Evolutionary conservation across 2,797 vertebrate genomes (phyloP), one percentile per base, ranked within the genome.

Genomic region (Anomalospiza imberbis): DNA sequence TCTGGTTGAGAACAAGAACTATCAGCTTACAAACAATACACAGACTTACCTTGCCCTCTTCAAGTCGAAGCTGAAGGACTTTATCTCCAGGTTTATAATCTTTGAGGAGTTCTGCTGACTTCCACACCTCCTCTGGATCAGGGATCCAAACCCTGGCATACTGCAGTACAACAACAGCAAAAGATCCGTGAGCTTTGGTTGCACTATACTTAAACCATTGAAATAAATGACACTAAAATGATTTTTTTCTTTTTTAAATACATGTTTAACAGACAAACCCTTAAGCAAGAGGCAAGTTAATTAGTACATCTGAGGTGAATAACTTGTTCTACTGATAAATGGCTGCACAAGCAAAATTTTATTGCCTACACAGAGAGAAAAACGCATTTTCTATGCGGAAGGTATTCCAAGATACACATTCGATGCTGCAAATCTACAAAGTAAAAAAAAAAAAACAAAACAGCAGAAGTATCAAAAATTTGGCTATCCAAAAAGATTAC

Each of bases 81-180:
- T 97, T 94, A 82, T 99, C 98, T 72, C 98, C 99, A 92, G 98
- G 98, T 94, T 98, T 99, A 97, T 99, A 99, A 97, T 99, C 99
- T 97, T 99, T 99, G 32, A 97, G 98, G 70, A 99, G 98, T 95
- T 99, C 99, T 80, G 99, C 99, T 36, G 99, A 99, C 96, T 98
- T 99, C 99, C 99, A 99, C 32, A 99, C 99, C 44, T 99, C 99
- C 83, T 99, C 99, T 16, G 98, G 97, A 96, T 99, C 99, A 29
- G 99, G 99, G 94, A 99, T 99, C 99, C 99, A 99, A 92, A 99
- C 99, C 97, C 99, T 98, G 94, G 99, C 99, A 97, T 98, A 98
- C 99, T 99, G 98, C 76, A 97, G 93, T 15, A 96, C 40, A 97
- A 68, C 20, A 71, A 74, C 53, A 51, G n/a, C 44, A 90, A 87